phyloP scores from a whole-genome alignment of 2,797 vertebrate species.

The Acipenser transmontanus region DNA sequence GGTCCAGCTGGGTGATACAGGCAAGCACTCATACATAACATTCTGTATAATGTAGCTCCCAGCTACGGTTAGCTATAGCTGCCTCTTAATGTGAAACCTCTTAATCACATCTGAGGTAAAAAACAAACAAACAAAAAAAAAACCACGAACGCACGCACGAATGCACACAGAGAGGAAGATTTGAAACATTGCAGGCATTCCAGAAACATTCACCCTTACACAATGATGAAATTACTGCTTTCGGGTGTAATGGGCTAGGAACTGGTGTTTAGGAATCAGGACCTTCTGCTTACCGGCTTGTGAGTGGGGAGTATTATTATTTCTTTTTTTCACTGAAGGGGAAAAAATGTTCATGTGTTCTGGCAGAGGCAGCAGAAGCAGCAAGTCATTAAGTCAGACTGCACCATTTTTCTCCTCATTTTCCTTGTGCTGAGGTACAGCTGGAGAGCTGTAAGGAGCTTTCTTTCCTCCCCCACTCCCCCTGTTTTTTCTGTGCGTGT shows the following conservation, averaged over 20 bases:
- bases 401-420: conserved; percentile 60
- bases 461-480: conserved; percentile 28
- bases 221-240: neutral
- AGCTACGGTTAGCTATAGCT: too few relatives aligned
- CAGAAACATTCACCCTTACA: neutral
- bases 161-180: too few relatives aligned
- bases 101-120: neutral
- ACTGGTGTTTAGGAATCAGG: neutral
- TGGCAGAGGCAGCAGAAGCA: conserved; percentile 38
- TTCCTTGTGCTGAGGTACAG: conserved; percentile 38
- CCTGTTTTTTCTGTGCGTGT: conserved; percentile 38
- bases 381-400: conserved; percentile 55
- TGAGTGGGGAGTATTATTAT: neutral
- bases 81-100: neutral
- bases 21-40: too few relatives aligned
- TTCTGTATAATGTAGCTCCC: too few relatives aligned
- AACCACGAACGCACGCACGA: too few relatives aligned
- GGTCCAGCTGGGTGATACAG: conserved; percentile 6
- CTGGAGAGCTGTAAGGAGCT: conserved; percentile 27
- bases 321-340: too few relatives aligned
- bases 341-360: conserved; percentile 28
- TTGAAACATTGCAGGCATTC: neutral
- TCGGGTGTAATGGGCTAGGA: conserved; percentile 3
- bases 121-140: neutral
- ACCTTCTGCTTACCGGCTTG: neutral